Base-by-base conservation (phyloP, 2,888 invertebrate species). In the Liopterus haemorrhoidalis region DNA sequence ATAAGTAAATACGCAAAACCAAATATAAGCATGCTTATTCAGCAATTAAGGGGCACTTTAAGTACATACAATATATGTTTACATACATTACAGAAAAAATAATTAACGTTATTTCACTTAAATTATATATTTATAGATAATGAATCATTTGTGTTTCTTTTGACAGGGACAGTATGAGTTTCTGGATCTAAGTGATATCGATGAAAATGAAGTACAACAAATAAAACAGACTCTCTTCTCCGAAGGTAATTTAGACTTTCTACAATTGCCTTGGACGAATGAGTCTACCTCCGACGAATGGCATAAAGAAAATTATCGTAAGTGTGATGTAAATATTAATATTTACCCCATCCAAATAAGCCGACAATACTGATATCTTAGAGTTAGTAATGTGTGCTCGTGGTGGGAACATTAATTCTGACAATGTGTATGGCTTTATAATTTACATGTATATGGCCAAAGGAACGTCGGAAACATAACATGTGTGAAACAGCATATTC, bases 171-270 rank as follows among this genome's bases (percentile, higher is more conserved):
- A 45, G 39, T 45, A 45, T 72, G 78, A 82, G 71, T 85, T 83
- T 73, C 74, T 85, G 70, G 82, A 84, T 74, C 74, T 82, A 62
- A 77, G 76, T 66, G 81, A 78, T 70, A 76, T 82, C 65, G 80
- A 79, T 68, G 80, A 79, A 67, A 75, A 75, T 60, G 83, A 83
- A 65, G 71, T 75, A 15, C 37, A 37, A 33, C 39, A 45, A 14
- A 32, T 45, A 27, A 39, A 38, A 32, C 45, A 39, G 32, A 39
- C 45, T 3, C 33, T 45, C 12, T 45, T 31, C 33, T 38, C 45
- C 12, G 32, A 30, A 39, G 33, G 45, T 45, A 45, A 38, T 45
- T 39, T 39, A 38, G 45, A 45, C 20, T 45, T 45, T 39, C 33
- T 45, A 27, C 45, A 45, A 39, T 33, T 45, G 14, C 45, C 45